These are phyloP conservation scores for Lynx canadensis DNA, from an alignment of 2,113 vertebrate genomes.

Conservation along the genomic window DNA sequence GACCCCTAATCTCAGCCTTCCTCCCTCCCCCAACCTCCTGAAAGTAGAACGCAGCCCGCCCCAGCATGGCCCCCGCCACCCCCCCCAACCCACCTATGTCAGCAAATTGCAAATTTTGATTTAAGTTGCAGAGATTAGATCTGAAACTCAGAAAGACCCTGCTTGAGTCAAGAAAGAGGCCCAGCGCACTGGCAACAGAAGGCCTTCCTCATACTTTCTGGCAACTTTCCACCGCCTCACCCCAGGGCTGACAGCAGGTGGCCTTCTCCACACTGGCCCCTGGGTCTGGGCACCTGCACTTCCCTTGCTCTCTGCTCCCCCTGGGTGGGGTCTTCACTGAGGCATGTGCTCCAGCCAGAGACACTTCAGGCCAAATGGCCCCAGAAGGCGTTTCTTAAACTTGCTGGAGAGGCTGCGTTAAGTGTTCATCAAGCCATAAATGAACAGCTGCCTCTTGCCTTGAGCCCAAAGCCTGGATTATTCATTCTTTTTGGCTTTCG, in stretches of 20 bases:
- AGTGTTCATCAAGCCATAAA: conserved; percentile 59
- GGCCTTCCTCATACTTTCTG: not conserved
- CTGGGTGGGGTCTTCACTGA: not conserved
- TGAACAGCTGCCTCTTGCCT: conserved; percentile 70
- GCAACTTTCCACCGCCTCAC: not conserved
- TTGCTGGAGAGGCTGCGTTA: conserved; percentile 41
- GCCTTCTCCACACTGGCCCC: not conserved
- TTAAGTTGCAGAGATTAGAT: not conserved
- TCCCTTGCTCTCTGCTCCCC: not conserved
- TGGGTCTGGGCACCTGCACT: not conserved
- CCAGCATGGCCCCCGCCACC: too few relatives aligned
- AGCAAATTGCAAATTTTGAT: not conserved
- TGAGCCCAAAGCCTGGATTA: conserved; percentile 66
- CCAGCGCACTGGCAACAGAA: not conserved
- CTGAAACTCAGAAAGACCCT: not conserved
- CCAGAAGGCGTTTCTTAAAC: conserved; percentile 2
- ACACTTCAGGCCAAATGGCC: not conserved
- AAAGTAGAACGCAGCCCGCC: not conserved
- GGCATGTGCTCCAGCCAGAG: not conserved
- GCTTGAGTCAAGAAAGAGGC: not conserved
- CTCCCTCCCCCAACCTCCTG: not conserved
- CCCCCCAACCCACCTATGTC: not conserved
- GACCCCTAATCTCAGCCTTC: not conserved
- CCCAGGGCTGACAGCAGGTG: rapidly evolving
- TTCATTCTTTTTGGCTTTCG: conserved; percentile 67